Evolutionary conservation across 1,140 invertebrate genomes (phyloP).

Genomic region (Aphelenchoides besseyi): DNA sequence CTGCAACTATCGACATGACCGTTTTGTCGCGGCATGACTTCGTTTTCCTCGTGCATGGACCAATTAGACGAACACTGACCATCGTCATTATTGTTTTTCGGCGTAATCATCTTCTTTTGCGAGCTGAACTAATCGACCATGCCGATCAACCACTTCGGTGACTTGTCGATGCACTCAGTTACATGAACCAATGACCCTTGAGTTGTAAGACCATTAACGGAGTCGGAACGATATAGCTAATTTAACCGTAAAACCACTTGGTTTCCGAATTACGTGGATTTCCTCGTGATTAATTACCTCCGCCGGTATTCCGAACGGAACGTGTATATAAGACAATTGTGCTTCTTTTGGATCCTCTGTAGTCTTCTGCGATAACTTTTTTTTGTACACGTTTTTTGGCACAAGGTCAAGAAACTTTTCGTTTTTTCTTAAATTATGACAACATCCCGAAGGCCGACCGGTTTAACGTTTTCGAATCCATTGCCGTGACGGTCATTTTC

Average conservation of each 20-base stretch:
- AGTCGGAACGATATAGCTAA: not conserved
- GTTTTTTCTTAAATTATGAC: too few species aligned
- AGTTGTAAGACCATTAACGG: not conserved
- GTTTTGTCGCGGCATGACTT: not conserved
- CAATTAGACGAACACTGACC: not conserved
- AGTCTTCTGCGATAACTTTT: too few species aligned
- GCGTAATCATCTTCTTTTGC: not conserved
- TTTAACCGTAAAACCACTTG: not conserved
- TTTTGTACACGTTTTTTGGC: too few species aligned
- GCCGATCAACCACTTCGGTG: not conserved
- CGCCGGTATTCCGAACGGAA: not conserved
- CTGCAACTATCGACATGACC: not conserved
- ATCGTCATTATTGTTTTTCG: not conserved
- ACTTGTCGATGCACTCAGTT: not conserved
- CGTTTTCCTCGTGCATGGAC: not conserved
- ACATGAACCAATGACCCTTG: not conserved
- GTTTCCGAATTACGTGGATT: not conserved
- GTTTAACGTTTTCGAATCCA: too few species aligned
- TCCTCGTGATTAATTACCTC: not conserved
- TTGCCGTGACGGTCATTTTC: not conserved
- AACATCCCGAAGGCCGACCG: too few species aligned
- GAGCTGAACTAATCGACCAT: not conserved
- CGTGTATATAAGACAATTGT: not conserved
- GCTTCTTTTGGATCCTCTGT: slow-evolving; percentile 1
- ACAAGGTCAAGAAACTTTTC: too few species aligned